phyloP scores from a whole-genome alignment of 35 echinoderm and acorn worm species.

The Ophiothrix spiculata region DNA sequence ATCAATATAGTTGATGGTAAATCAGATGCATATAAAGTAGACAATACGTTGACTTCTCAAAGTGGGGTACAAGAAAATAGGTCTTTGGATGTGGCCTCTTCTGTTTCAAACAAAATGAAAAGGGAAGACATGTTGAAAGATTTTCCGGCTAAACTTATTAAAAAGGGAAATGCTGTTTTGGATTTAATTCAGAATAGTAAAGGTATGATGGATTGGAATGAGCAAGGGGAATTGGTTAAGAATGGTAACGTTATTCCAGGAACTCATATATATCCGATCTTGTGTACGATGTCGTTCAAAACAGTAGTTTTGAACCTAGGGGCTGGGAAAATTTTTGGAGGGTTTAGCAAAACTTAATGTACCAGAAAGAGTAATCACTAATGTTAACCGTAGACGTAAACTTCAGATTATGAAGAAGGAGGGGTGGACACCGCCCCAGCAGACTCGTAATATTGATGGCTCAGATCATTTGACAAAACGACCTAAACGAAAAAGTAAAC shows the following conservation, averaged over 20 bases:
- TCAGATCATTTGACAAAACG: background rate
- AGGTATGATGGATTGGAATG: conserved; percentile 20
- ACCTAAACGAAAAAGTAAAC: background rate
- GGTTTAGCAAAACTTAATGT: conserved; percentile 35
- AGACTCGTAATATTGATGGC: background rate
- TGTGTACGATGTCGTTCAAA: conserved; percentile 38
- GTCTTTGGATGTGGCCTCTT: background rate
- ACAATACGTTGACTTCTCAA: background rate
- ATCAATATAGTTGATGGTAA: background rate
- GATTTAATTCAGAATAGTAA: conserved; percentile 34
- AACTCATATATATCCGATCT: conserved; percentile 41
- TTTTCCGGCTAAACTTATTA: conserved; percentile 1
- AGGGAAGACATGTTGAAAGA: background rate
- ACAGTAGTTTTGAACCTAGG: conserved; percentile 6
- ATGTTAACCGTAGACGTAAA: conserved; percentile 4
- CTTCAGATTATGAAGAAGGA: conserved; percentile 10
- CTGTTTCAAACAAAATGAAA: background rate
- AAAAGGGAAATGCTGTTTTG: conserved; percentile 14
- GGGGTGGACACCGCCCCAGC: background rate
- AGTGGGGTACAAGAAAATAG: background rate
- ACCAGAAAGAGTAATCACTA: conserved; percentile 34
- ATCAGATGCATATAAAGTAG: background rate
- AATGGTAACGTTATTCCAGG: conserved; percentile 14
- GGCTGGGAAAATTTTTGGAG: conserved; percentile 41
- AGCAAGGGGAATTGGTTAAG: background rate